A percentile compares a stretch with the other conserved stretches of the same genome.
Evolutionary conservation across 2,113 vertebrate genomes (phyloP).

Genomic region (Anoura caudifer): DNA sequence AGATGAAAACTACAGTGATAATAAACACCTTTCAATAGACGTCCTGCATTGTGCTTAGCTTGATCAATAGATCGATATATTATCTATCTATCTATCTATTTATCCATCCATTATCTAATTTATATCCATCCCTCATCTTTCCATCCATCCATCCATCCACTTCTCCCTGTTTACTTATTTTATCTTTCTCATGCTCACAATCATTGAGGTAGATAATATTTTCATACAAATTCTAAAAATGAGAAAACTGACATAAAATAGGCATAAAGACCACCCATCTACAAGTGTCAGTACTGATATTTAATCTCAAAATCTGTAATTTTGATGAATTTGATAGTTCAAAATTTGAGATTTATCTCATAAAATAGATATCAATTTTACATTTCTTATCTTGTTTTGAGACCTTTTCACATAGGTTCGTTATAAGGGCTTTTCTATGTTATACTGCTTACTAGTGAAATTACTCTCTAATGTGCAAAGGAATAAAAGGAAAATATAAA

Average conservation of each 20-base stretch:
- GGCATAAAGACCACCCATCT: not conserved
- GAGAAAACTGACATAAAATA: not conserved
- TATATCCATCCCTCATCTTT: not conserved
- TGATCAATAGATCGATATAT: not conserved
- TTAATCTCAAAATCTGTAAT: not conserved
- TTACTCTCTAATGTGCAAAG: not conserved
- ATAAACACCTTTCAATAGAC: not conserved
- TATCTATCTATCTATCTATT: not conserved
- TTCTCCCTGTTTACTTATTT: not conserved
- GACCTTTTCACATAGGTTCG: not conserved
- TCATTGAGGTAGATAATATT: not conserved
- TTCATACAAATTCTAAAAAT: not conserved
- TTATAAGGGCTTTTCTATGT: not conserved
- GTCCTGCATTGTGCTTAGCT: not conserved
- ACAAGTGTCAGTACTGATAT: not conserved
- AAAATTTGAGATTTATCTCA: not conserved
- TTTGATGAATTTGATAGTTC: not conserved
- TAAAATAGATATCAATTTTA: not conserved
- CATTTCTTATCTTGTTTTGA: not conserved
- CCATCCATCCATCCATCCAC: not conserved
- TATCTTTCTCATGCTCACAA: not conserved
- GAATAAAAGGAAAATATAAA: not conserved
- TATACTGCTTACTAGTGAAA: not conserved
- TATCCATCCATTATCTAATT: not conserved
- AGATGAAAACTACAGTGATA: not conserved